A percentile compares a stretch with the other conserved stretches of the same genome.
Evolutionary conservation across 2,888 invertebrate genomes (phyloP).

Genomic region (Tetragonula carbonaria): DNA sequence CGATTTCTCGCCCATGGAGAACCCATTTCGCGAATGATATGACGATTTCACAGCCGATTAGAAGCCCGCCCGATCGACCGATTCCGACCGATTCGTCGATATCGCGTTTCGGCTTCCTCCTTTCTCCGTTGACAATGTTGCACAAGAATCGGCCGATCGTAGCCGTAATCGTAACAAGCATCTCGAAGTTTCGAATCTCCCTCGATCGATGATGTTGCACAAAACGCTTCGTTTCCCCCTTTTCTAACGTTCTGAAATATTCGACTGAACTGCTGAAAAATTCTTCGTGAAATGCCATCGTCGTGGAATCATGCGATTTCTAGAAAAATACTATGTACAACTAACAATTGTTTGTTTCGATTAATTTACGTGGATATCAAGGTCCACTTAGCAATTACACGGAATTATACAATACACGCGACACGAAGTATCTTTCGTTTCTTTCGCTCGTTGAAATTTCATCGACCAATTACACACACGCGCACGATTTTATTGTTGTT

Average conservation of each 20-base stretch:
- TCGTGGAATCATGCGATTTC: no score
- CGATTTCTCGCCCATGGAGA: constrained; percentile 67
- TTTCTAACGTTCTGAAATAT: background rate
- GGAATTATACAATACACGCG: no score
- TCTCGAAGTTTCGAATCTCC: constrained; percentile 32
- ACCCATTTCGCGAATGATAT: constrained; percentile 75
- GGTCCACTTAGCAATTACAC: background rate
- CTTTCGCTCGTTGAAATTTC: background rate
- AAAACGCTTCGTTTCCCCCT: background rate
- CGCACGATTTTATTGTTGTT: constrained; percentile 7
- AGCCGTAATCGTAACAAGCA: constrained; percentile 52
- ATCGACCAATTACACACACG: constrained; percentile 1
- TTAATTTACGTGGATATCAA: no score
- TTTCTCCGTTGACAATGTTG: constrained; percentile 77
- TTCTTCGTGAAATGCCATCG: no score
- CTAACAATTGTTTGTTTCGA: no score
- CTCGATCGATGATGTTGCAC: constrained; percentile 2
- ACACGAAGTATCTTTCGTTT: background rate
- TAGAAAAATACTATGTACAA: no score
- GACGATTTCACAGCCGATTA: constrained; percentile 77
- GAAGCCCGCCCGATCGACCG: constrained; percentile 24
- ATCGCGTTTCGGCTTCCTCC: constrained; percentile 78
- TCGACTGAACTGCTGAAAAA: no score
- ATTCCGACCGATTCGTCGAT: constrained; percentile 29
- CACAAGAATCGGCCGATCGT: constrained; percentile 70